Evolutionary conservation across 2,888 invertebrate species (phyloP).

Genomic region (Melanostoma scalare): DNA sequence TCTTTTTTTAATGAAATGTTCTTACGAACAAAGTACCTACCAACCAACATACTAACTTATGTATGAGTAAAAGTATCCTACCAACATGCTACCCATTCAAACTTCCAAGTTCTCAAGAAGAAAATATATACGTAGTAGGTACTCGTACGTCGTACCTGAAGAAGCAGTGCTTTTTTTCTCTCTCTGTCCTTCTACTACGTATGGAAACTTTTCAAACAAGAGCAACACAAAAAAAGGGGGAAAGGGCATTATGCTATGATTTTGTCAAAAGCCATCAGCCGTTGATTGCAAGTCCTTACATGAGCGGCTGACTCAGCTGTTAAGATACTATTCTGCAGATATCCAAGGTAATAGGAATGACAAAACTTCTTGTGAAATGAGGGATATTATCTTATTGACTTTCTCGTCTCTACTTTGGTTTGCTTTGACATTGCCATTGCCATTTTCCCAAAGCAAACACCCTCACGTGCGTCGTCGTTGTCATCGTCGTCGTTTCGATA

Average conservation of each 20-base stretch:
- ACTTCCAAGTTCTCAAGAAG: neutral
- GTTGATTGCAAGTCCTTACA: slow-evolving; percentile 66
- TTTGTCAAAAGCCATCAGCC: slow-evolving; percentile 65
- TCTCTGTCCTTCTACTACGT: neutral
- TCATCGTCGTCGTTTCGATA: neutral
- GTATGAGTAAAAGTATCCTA: slow-evolving; percentile 38
- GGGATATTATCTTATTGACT: slow-evolving; percentile 65
- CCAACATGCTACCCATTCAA: slow-evolving; percentile 46
- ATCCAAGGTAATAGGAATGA: slow-evolving; percentile 64
- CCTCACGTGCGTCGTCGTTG: slow-evolving; percentile 5
- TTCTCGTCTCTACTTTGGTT: slow-evolving; percentile 7
- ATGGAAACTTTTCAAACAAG: slow-evolving; percentile 15
- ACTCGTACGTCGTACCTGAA: slow-evolving; percentile 56
- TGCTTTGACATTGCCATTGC: neutral
- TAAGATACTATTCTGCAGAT: slow-evolving; percentile 65
- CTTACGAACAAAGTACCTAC: slow-evolving; percentile 17
- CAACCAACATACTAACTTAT: slow-evolving; percentile 34
- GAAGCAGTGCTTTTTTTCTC: neutral
- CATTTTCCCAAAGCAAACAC: slow-evolving; percentile 26
- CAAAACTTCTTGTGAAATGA: slow-evolving; percentile 62
- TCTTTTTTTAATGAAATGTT: slow-evolving; percentile 55
- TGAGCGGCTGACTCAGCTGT: slow-evolving; percentile 68
- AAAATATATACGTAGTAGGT: no score
- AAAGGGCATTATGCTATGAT: slow-evolving; percentile 57
- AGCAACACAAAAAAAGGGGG: slow-evolving; percentile 10